These are phyloP conservation scores for Hemicentrotus pulcherrimus DNA, from an alignment of 35 echinoderm and acorn worm species.

Conservation along the genomic window DNA sequence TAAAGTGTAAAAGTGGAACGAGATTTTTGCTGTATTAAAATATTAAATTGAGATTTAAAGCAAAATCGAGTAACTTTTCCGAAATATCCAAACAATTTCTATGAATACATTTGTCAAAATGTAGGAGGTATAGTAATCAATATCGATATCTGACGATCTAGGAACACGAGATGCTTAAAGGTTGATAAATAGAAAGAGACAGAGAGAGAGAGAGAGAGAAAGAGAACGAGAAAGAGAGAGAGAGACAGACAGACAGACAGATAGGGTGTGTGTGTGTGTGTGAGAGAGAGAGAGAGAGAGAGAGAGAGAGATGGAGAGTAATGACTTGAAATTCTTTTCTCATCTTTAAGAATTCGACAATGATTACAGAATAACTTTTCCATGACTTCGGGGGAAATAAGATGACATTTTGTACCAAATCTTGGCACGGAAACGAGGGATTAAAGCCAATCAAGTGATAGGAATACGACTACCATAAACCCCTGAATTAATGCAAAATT, in stretches of 20 bases:
- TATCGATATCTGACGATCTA: too few relatives aligned
- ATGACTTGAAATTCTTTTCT: neutral
- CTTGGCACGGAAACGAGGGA: neutral
- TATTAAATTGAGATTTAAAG: too few relatives aligned
- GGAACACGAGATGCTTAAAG: too few relatives aligned
- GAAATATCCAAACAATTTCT: too few relatives aligned
- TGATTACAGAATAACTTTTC: neutral
- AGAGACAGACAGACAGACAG: neutral
- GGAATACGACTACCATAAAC: neutral
- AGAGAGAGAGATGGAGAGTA: neutral
- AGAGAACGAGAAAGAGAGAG: neutral
- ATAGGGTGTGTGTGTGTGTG: neutral
- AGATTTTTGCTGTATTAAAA: too few relatives aligned
- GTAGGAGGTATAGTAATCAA: too few relatives aligned
- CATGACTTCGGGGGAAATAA: neutral
- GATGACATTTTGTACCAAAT: neutral
- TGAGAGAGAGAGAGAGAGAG: too few relatives aligned
- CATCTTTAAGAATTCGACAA: neutral
- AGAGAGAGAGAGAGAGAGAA: too few relatives aligned
- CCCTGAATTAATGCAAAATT: neutral
- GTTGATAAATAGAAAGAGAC: neutral
- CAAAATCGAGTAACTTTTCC: too few relatives aligned
- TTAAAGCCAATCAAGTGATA: neutral
- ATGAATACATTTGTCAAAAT: too few relatives aligned
- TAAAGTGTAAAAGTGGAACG: too few relatives aligned